Conservation (phyloP, 23 tunicate genomes). For the Styela clava region DNA sequence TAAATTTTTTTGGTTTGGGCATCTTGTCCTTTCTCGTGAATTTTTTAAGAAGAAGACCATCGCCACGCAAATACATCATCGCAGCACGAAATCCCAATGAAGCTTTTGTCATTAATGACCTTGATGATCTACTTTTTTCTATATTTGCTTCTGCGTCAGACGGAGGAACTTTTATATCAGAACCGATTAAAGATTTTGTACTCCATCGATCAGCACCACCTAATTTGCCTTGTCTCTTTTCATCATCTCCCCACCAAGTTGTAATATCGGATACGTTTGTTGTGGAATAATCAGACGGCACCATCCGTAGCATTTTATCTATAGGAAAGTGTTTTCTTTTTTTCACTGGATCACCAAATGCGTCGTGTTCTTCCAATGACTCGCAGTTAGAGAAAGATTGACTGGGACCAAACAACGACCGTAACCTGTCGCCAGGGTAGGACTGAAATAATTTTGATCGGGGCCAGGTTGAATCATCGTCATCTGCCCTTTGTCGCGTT, state of each 20-base stretch:
- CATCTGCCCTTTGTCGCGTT: neutral
- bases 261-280: slow-evolving; percentile 57
- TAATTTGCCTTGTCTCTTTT: slow-evolving; percentile 13
- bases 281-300: slow-evolving; percentile 49
- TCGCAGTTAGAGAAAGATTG: slow-evolving; percentile 30
- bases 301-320: slow-evolving; percentile 27
- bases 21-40: neutral
- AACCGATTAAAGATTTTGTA: neutral
- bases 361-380: slow-evolving; percentile 17
- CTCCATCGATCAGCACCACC: slow-evolving; percentile 30
- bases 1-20: neutral
- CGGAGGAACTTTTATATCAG: neutral
- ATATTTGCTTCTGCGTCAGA: slow-evolving; percentile 4
- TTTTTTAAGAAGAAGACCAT: slow-evolving; percentile 43
- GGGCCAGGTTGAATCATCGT: neutral
- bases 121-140: neutral
- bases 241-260: slow-evolving; percentile 55
- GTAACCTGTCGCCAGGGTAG: neutral
- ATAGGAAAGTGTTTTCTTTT: slow-evolving; percentile 25
- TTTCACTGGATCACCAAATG: slow-evolving; percentile 9
- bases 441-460: slow-evolving; percentile 1
- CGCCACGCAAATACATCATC: slow-evolving; percentile 73
- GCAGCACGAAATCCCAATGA: slow-evolving; percentile 29
- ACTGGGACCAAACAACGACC: slow-evolving; percentile 19
- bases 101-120: neutral